phyloP scores from a whole-genome alignment of 1,140 invertebrate genomes.

The Mactra quadrangularis region DNA sequence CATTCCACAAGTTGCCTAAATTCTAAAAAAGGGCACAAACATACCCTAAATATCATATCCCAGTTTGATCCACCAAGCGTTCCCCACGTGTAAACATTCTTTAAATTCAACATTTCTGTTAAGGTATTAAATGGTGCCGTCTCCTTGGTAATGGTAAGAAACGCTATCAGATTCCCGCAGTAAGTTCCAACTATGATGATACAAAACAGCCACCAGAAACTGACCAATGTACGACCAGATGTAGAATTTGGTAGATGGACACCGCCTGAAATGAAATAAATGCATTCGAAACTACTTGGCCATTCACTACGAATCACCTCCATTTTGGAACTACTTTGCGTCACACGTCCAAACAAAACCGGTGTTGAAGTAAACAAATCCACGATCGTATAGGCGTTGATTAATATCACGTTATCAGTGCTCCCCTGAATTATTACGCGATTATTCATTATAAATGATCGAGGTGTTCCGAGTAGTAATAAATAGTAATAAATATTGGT shows the following conservation, averaged over 20 bases:
- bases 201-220: no score
- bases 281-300: no score
- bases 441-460: no score
- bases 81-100: constrained; percentile 66
- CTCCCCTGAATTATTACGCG: no score
- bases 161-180: constrained; percentile 74
- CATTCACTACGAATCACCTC: no score
- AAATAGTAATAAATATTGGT: no score
- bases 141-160: constrained; percentile 67
- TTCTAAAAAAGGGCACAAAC: neutral
- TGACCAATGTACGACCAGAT: constrained; percentile 68
- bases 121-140: constrained; percentile 70
- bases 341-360: no score
- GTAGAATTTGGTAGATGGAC: constrained; percentile 59
- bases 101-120: constrained; percentile 63
- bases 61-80: constrained; percentile 60
- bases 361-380: no score
- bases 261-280: constrained; percentile 10
- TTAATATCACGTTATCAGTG: no score
- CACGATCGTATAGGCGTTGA: no score
- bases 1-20: neutral
- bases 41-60: constrained; percentile 57
- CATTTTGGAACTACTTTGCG: no score
- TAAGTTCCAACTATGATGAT: constrained; percentile 71
- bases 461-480: no score